Base-by-base conservation (phyloP, 2,888 invertebrate species). In the Aradus depressus region DNA sequence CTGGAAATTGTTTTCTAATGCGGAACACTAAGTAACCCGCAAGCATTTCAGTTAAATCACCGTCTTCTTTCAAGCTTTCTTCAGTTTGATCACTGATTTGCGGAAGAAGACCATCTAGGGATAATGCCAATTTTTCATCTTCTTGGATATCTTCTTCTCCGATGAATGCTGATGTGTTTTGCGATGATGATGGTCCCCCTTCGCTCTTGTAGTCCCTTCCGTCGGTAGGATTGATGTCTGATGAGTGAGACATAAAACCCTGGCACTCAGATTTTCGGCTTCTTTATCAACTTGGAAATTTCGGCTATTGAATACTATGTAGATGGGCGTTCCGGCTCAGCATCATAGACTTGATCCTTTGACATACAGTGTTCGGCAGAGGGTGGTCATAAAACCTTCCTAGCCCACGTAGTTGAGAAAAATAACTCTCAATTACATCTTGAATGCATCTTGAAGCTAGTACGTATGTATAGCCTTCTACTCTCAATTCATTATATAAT, bases 311-410 rank as follows among this genome's bases (percentile, higher is more conserved):
- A 37, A 18, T 37, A 21, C 37, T n/a, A n/a, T n/a, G n/a, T 37
- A 37, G 37, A 14, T 12, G 37, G 37, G 37, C 35, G 35, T 35
- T 37, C 5, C 4, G 37, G 37, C 37, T 37, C 21, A 14, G 37
- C 37, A 37, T 37, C 37, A 14, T 37, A 37, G 37, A 37, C 37
- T 37, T 37, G 37, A 37, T 37, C 37, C 37, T 37, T 37, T 37
- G 37, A 37, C 37, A 37, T n/a, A 37, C 37, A 12, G n/a, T 37
- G 21, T 37, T 37, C 37, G 37, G 37, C 37, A 37, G 10, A 12
- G 37, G 37, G 21, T 37, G 37, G 37, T 35, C 35, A 10, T 35
- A 35, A 35, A 35, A 35, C 35, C 35, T 35, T 35, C 35, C 35
- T 3, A 37, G 37, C 37, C 37, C 37, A n/a, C 37, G 37, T 6